These are phyloP conservation scores for Copsychus sechellarum DNA, from an alignment of 2,113 vertebrate genomes.

Conservation along the genomic window DNA sequence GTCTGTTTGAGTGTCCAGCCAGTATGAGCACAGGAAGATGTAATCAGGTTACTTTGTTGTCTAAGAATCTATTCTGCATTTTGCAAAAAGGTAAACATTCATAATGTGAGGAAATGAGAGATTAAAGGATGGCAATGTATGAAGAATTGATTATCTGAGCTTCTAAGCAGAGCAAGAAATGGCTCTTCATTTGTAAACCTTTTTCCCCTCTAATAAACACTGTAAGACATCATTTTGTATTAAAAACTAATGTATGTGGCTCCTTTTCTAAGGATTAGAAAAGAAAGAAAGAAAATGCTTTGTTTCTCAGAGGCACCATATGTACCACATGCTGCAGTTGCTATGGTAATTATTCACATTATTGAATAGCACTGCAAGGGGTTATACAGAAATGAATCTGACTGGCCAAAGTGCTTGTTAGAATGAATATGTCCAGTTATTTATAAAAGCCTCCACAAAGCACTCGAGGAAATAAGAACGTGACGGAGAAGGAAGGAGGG, in stretches of 20 bases:
- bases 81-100: constrained; percentile 34
- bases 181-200: constrained; percentile 11
- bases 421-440: constrained; percentile 68
- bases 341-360: constrained; percentile 80
- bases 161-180: not conserved
- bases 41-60: constrained; percentile 28
- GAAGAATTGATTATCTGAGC: not conserved
- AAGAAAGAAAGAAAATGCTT: constrained; percentile 64
- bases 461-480: constrained; percentile 33
- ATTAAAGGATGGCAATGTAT: not conserved
- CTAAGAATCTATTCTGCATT: constrained; percentile 17
- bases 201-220: constrained; percentile 45
- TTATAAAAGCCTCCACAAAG: constrained; percentile 69
- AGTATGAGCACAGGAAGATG: not conserved
- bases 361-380: constrained; percentile 76
- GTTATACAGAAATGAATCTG: constrained; percentile 71
- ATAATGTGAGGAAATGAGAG: constrained; percentile 45
- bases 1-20: not conserved
- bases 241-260: constrained; percentile 58
- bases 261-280: constrained; percentile 18
- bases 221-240: constrained; percentile 61
- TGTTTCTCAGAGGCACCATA: constrained; percentile 71
- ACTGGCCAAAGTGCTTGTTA: constrained; percentile 61
- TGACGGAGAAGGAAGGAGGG: not conserved
- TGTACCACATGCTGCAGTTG: constrained; percentile 76